Evolutionary conservation across 2,113 vertebrate species (phyloP).

Genomic region (Malurus elegans): DNA sequence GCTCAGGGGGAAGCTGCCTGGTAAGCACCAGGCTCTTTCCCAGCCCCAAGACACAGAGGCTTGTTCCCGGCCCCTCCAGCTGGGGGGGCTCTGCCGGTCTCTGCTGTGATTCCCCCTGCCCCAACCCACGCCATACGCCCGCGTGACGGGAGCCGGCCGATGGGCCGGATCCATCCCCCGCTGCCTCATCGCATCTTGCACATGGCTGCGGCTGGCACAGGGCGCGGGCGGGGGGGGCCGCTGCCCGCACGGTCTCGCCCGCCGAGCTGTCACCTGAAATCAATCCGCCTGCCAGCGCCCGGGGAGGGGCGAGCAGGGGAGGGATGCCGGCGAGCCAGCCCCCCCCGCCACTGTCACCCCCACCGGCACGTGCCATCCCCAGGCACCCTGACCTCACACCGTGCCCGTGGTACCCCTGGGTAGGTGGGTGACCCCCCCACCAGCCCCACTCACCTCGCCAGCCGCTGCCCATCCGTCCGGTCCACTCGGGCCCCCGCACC

Average conservation of each 20-base stretch:
- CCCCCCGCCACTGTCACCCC: neutral
- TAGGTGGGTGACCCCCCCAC: neutral
- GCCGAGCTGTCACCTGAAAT: constrained; percentile 58
- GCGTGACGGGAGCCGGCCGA: neutral
- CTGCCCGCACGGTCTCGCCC: constrained; percentile 19
- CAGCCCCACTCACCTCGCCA: neutral
- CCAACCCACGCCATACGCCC: neutral
- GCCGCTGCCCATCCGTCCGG: constrained; percentile 39
- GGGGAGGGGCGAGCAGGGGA: neutral
- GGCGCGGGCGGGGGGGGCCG: neutral
- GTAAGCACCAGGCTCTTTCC: neutral
- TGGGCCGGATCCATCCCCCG: neutral
- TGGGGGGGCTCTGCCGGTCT: neutral
- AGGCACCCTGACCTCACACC: neutral
- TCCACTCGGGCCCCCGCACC: neutral
- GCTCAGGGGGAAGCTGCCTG: neutral
- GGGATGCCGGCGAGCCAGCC: neutral
- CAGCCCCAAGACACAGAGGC: neutral
- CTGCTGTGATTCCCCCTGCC: neutral
- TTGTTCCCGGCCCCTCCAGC: neutral
- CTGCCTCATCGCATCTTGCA: constrained; percentile 42
- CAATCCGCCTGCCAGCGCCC: neutral
- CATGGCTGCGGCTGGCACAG: constrained; percentile 41
- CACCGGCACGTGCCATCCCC: neutral
- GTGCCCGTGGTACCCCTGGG: rapidly evolving